Evolutionary conservation across 1,140 invertebrate genomes (phyloP).

Genomic region (Octopus bimaculoides): DNA sequence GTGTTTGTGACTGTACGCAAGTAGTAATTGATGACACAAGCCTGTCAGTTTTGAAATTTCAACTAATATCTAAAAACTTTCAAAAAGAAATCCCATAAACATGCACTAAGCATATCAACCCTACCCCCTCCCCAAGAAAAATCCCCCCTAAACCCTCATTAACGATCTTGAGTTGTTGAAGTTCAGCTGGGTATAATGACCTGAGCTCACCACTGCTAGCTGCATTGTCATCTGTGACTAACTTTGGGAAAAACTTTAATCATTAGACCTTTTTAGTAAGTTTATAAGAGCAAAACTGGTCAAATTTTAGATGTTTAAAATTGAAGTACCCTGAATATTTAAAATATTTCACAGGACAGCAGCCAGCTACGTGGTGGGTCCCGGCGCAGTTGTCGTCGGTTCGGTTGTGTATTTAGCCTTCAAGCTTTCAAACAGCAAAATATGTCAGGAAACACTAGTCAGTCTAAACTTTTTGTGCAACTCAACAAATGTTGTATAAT

Average conservation of each 20-base stretch:
- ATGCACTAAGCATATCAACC: conserved; percentile 12
- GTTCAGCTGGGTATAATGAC: conserved; percentile 2
- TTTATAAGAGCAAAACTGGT: no score
- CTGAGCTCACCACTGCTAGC: conserved; percentile 2
- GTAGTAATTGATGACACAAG: conserved; percentile 11
- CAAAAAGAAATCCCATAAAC: conserved; percentile 1
- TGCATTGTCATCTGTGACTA: not conserved
- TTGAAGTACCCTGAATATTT: no score
- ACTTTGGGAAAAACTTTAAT: not conserved
- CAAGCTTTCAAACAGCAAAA: conserved; percentile 1
- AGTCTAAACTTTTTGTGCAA: conserved; percentile 14
- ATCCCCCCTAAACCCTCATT: not conserved
- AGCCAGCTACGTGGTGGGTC: conserved; percentile 1
- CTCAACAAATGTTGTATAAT: conserved; percentile 13
- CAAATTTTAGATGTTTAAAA: no score
- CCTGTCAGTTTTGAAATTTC: conserved; percentile 8
- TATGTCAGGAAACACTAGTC: conserved; percentile 14
- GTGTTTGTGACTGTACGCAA: conserved; percentile 14
- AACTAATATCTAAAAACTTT: not conserved
- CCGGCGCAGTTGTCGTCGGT: not conserved
- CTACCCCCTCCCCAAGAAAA: not conserved
- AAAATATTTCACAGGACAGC: not conserved
- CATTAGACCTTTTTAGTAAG: no score
- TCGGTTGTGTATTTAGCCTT: conserved; percentile 6
- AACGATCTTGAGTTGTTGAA: conserved; percentile 3